Conservation (phyloP, 2,113 vertebrate genomes). For the Coryphaenoides rupestris region DNA sequence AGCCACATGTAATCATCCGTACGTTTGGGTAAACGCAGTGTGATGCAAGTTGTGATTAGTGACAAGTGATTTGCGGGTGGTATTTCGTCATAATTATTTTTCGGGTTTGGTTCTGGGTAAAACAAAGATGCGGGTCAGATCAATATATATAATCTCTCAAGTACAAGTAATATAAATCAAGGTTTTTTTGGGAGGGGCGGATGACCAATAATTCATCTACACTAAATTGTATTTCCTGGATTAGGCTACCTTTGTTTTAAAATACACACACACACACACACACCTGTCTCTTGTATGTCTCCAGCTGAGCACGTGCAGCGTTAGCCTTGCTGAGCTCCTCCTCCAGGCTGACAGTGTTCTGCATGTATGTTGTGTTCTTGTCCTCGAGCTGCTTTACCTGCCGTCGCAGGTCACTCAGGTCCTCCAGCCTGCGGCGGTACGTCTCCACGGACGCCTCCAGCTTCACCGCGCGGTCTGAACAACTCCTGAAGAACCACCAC, state of each 20-base stretch:
- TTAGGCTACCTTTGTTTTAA: no score
- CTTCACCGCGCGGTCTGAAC: constrained; percentile 88
- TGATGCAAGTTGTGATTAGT: no score
- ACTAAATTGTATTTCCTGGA: no score
- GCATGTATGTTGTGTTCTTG: constrained; percentile 96
- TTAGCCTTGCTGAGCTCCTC: constrained; percentile 96
- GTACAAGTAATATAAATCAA: no score
- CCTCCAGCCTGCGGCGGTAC: constrained; percentile 94
- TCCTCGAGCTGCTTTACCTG: constrained; percentile 94
- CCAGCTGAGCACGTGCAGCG: constrained; percentile 87
- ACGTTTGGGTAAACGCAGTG: no score
- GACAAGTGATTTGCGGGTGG: no score
- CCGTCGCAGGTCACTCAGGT: constrained; percentile 88
- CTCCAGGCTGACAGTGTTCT: constrained; percentile 92
- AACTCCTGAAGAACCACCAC: constrained; percentile 65
- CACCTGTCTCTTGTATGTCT: constrained; percentile 94
- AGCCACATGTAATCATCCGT: no score
- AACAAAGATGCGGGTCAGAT: no score
- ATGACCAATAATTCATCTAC: no score
- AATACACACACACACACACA: neutral
- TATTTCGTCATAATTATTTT: no score
- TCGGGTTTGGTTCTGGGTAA: neutral
- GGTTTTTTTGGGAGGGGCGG: no score
- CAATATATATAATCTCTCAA: no score
- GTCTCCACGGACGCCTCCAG: constrained; percentile 90